Evolutionary conservation across 1,140 invertebrate species (phyloP).

Genomic region (Hydropsyche tenuis): DNA sequence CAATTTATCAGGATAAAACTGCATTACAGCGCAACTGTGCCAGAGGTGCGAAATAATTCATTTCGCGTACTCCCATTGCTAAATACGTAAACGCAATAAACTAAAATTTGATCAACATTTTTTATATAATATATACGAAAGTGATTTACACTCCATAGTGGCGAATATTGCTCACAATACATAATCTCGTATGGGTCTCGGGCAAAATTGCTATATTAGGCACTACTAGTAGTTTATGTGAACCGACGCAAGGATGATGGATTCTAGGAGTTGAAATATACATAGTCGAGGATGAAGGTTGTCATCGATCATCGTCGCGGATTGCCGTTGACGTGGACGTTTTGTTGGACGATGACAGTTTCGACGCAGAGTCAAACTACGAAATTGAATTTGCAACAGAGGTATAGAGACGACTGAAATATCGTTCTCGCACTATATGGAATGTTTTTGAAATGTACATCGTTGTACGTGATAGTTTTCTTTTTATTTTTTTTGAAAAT

Average conservation of each 20-base stretch:
- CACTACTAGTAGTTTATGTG: conserved; percentile 3
- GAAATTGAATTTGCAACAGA: conserved; percentile 19
- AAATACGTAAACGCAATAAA: no score
- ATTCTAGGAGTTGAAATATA: conserved; percentile 10
- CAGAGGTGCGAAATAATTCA: conserved; percentile 24
- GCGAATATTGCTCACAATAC: not conserved
- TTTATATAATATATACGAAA: no score
- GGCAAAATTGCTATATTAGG: not conserved
- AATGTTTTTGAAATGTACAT: no score
- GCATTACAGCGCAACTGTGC: conserved; percentile 18
- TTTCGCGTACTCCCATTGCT: no score
- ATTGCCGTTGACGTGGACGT: conserved; percentile 27
- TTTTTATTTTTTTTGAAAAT: no score
- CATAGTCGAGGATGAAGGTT: not conserved
- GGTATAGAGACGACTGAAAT: not conserved
- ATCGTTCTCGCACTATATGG: no score
- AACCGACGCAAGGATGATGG: not conserved
- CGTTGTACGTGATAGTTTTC: no score
- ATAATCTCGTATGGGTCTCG: no score
- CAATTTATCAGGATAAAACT: conserved; percentile 35
- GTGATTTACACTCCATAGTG: no score
- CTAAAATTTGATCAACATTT: no score
- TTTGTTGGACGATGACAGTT: conserved; percentile 33
- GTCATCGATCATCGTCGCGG: conserved; percentile 31
- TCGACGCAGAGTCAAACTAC: conserved; percentile 16